Conservation (phyloP, 2,797 vertebrate species). For the Periparus ater region DNA sequence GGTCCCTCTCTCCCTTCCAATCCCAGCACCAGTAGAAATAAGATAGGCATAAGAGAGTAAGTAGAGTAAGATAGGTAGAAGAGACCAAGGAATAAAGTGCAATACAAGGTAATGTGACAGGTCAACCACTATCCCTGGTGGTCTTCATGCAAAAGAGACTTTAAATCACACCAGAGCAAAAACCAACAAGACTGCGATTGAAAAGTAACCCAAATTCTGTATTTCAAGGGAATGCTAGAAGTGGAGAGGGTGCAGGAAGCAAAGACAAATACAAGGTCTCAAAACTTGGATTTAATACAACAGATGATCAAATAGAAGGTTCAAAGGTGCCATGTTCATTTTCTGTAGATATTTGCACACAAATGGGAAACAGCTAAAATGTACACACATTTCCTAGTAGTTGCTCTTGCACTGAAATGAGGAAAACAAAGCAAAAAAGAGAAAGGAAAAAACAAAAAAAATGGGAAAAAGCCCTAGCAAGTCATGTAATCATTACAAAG, state of each 20-base stretch:
- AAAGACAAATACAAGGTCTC: not conserved
- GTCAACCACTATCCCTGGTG: not conserved
- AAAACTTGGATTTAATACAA: not conserved
- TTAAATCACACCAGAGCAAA: not conserved
- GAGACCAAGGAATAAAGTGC: not conserved
- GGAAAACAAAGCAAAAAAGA: not conserved
- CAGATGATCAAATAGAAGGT: not conserved
- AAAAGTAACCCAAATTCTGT: not conserved
- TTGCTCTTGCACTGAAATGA: not conserved
- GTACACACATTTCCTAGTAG: not conserved
- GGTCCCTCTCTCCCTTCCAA: not conserved
- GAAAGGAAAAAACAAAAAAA: accelerated
- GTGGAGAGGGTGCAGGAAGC: not conserved
- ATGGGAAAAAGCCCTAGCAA: not conserved
- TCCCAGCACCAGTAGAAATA: not conserved
- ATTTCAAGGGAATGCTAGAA: not conserved
- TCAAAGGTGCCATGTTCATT: not conserved
- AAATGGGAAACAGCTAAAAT: not conserved
- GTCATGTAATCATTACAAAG: not conserved
- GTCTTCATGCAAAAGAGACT: not conserved
- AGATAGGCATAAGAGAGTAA: not conserved
- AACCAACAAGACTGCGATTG: not conserved
- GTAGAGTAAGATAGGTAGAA: not conserved
- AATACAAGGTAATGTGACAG: not conserved
- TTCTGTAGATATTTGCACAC: not conserved